phyloP scores from a whole-genome alignment of 2,113 vertebrate species.

The Malaclemys terrapin region DNA sequence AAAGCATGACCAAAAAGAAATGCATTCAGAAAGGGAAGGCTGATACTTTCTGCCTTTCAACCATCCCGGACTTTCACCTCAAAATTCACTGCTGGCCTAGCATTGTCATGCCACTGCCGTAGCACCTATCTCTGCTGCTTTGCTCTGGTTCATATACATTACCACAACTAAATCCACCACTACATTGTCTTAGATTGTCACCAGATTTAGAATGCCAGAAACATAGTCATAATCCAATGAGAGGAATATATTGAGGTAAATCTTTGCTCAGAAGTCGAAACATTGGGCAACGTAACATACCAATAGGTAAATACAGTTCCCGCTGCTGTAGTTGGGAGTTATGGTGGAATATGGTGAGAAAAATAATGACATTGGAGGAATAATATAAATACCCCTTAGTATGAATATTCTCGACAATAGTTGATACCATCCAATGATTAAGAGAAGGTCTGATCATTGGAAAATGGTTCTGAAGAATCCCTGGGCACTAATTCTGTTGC shows the following conservation, averaged over 20 bases:
- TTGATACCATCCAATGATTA: not conserved
- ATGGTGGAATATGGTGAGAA: not conserved
- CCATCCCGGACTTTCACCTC: not conserved
- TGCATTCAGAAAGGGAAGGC: not conserved
- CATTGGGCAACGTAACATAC: too few relatives aligned
- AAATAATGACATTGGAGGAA: not conserved
- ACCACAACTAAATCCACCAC: not conserved
- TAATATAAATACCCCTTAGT: not conserved
- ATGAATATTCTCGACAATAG: not conserved
- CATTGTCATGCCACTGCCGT: too few relatives aligned
- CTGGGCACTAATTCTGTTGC: not conserved
- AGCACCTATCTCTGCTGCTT: not conserved
- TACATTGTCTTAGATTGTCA: not conserved
- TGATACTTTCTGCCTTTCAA: not conserved
- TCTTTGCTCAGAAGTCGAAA: too few relatives aligned
- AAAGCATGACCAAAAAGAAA: not conserved
- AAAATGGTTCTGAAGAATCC: not conserved
- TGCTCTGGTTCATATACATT: not conserved
- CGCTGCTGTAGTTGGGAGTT: not conserved
- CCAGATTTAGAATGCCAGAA: not conserved
- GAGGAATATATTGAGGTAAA: not conserved
- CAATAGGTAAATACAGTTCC: too few relatives aligned
- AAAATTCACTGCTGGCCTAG: not conserved
- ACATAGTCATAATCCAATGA: not conserved
- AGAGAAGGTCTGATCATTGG: not conserved